Conservation (phyloP, 2,113 vertebrate species). For the Ictidomys tridecemlineatus region DNA sequence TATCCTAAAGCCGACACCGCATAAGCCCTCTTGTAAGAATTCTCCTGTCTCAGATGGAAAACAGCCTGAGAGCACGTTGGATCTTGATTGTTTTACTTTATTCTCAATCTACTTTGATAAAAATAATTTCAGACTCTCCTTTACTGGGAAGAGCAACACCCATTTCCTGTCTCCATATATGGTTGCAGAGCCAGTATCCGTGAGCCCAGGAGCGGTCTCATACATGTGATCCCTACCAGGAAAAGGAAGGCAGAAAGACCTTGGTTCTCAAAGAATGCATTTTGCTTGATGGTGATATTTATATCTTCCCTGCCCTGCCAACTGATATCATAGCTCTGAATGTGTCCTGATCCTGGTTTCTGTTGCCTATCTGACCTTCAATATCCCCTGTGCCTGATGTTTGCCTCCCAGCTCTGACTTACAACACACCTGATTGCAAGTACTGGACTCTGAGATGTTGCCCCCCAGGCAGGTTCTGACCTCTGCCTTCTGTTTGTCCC, state of each 20-base stretch:
- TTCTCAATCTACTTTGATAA: background rate
- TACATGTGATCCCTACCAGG: background rate
- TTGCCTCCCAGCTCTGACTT: background rate
- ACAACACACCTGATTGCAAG: background rate
- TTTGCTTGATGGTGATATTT: background rate
- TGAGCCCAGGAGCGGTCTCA: background rate
- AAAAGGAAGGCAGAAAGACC: background rate
- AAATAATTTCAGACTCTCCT: background rate
- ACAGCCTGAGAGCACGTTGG: background rate
- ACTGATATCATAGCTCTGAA: background rate
- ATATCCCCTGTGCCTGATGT: too few species aligned
- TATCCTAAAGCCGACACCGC: fast-evolving
- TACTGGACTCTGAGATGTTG: slow-evolving; percentile 2
- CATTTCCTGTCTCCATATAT: background rate
- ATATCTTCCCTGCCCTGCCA: background rate
- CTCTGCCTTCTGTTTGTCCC: background rate
- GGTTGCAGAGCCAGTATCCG: background rate
- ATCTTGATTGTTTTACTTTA: background rate
- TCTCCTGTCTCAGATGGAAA: background rate
- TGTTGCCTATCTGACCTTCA: background rate
- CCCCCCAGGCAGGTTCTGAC: background rate
- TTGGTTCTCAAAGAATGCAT: background rate
- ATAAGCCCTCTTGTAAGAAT: background rate
- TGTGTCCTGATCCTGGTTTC: background rate
- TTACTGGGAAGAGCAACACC: background rate